These are phyloP conservation scores for Poeciliopsis prolifica DNA, from an alignment of 2,113 vertebrate genomes.

Conservation along the genomic window DNA sequence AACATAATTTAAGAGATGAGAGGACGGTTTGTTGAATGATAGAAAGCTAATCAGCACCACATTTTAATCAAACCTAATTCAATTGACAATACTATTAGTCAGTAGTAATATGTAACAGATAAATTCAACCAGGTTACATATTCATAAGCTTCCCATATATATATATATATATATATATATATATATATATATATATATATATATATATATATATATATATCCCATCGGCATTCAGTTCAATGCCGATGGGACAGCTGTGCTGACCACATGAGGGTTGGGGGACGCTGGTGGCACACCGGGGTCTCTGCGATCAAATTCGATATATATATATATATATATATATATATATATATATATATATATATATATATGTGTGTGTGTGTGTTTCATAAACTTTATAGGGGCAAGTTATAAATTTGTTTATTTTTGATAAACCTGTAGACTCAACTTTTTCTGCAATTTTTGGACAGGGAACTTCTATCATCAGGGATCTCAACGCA, in stretches of 20 bases:
- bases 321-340: too few species aligned
- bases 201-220: too few species aligned
- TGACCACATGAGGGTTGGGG: constrained; percentile 78
- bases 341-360: too few species aligned
- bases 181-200: too few species aligned
- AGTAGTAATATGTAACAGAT: too few species aligned
- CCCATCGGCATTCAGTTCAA: constrained; percentile 65
- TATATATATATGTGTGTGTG: too few species aligned
- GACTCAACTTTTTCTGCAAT: neutral
- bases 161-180: too few species aligned
- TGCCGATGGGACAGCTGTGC: constrained; percentile 79
- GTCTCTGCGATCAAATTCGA: constrained; percentile 80
- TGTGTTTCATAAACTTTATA: neutral
- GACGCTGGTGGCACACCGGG: constrained; percentile 74
- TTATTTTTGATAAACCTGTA: neutral
- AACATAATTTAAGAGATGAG: too few species aligned
- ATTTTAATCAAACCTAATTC: neutral
- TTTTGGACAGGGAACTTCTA: constrained; percentile 89
- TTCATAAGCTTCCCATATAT: too few species aligned
- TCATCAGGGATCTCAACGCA: constrained; percentile 88
- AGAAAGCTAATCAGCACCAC: neutral
- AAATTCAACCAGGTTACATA: too few species aligned
- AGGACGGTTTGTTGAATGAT: too few species aligned
- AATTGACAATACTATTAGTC: neutral
- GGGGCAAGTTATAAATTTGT: neutral